Base-by-base conservation (phyloP, 2,797 vertebrate genomes). In the Enteromius treurensis region DNA sequence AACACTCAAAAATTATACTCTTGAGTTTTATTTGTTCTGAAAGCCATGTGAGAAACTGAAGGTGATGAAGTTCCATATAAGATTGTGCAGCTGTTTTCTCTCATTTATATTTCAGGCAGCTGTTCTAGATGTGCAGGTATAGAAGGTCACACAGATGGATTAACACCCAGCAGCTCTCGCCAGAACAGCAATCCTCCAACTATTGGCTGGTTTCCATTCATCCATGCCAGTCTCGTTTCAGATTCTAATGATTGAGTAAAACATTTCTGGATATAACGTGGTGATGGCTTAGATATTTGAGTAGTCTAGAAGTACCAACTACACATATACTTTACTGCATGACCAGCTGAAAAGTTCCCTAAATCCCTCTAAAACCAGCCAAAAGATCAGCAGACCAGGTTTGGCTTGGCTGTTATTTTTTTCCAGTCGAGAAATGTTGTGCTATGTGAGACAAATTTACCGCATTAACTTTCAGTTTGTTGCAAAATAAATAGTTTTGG, bases 91-190 rank as follows among this genome's bases (percentile, higher is more conserved):
- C 32, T 53, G 77, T 77, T 62, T 77, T 11, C 13, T 40, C 11
- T 8, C 3, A 15, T 69, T 79, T 40, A 29, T 10, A 45, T 70
- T 70, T 80, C 37, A n/a, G 47, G 47, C 8, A 10, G 37, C 37
- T 60, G 53, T 29, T 78, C 40, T 83, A 42, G 40, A 15, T 83
- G 77, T 67, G 32, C 32, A 69, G 77, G 76, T 79, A 65, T 29
- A 45, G 76, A 79, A 80, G 71, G 81, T 86, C 70, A 69, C 32
- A 2, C 62, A 70, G 76, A 75, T 60, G 81, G 81, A 76, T 74
- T 42, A 69, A 69, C 75, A 40, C n/a, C 62, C 69, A 42, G 77
- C 37, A 75, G 47, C 26, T 82, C 68, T 64, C 74, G 40, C 76
- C 76, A 75, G 26, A 37, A n/a, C 32, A 15, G 47, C 14, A 45